A percentile compares a stretch with the other conserved stretches of the same genome.
These are phyloP conservation scores for Ormyrus nitidulus DNA, from an alignment of 2,888 invertebrate species.

Conservation along the genomic window DNA sequence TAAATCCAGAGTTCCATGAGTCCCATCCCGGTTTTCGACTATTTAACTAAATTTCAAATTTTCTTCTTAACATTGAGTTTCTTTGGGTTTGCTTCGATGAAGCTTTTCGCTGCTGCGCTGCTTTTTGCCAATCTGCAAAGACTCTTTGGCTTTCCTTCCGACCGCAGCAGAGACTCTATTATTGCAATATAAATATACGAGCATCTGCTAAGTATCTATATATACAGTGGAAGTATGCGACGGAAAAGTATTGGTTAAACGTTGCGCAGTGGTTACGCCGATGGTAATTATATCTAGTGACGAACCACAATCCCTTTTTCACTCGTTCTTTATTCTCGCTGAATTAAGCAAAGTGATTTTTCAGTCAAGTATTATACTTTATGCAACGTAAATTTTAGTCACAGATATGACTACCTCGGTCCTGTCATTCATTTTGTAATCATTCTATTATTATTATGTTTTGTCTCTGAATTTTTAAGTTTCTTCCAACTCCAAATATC, in stretches of 20 bases:
- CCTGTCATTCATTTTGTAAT: conserved; percentile 45
- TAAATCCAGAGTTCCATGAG: conserved; percentile 70
- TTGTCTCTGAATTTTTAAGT: conserved; percentile 47
- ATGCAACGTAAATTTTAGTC: neutral
- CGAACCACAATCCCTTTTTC: neutral
- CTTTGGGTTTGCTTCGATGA: conserved; percentile 71
- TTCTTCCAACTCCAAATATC: conserved; percentile 32
- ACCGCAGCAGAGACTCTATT: conserved; percentile 56
- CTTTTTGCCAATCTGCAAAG: conserved; percentile 72
- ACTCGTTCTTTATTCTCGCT: conserved; percentile 2
- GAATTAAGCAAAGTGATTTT: neutral
- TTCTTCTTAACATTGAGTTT: conserved; percentile 64
- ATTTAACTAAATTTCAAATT: conserved; percentile 54
- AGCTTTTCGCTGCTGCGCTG: conserved; percentile 75
- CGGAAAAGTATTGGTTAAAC: conserved; percentile 69
- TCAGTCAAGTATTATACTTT: neutral
- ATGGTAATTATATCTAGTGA: conserved; percentile 62
- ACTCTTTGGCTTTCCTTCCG: conserved; percentile 63
- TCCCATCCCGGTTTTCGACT: conserved; percentile 43
- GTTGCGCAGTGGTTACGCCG: conserved; percentile 73
- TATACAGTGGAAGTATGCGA: conserved; percentile 37
- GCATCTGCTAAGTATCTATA: conserved; percentile 20
- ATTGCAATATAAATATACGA: conserved; percentile 56
- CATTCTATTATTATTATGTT: conserved; percentile 45
- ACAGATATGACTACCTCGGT: conserved; percentile 51